These are phyloP conservation scores for Petrocephalus schoutedeni DNA, from an alignment of 2,797 vertebrate genomes.

Conservation along the genomic window DNA sequence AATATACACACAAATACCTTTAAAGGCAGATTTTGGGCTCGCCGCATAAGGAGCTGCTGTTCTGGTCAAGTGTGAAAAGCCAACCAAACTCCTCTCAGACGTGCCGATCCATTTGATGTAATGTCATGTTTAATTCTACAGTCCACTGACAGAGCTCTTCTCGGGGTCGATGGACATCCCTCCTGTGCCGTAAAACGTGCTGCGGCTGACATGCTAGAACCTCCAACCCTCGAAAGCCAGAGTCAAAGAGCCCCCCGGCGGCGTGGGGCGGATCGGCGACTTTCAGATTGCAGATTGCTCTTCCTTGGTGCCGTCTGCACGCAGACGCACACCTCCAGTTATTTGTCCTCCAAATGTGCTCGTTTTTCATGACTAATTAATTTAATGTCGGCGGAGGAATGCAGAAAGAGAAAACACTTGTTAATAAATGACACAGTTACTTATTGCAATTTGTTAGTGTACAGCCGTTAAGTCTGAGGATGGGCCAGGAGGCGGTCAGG, in stretches of 20 bases:
- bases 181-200: neutral
- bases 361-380: conserved; percentile 71
- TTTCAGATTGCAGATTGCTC: conserved; percentile 26
- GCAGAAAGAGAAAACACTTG: conserved; percentile 55
- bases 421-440: conserved; percentile 57
- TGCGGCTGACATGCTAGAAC: neutral
- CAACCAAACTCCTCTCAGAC: neutral
- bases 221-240: neutral
- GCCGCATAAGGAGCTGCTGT: neutral
- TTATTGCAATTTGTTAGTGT: conserved; percentile 47
- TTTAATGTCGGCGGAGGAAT: conserved; percentile 56
- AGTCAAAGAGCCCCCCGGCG: neutral
- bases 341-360: conserved; percentile 70
- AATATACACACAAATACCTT: neutral
- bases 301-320: conserved; percentile 55
- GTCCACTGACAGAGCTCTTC: neutral
- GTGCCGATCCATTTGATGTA: neutral
- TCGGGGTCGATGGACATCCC: neutral
- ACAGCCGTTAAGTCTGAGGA: conserved; percentile 17
- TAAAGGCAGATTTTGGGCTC: neutral
- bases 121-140: neutral
- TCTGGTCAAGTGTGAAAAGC: neutral
- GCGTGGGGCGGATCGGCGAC: conserved; percentile 17
- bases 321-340: conserved; percentile 55
- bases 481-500: conserved; percentile 49